Percentiles rank a stretch among this genome's conserved stretches.
Conservation (phyloP, 1,140 invertebrate species). For the Andrena cerasifolii region DNA sequence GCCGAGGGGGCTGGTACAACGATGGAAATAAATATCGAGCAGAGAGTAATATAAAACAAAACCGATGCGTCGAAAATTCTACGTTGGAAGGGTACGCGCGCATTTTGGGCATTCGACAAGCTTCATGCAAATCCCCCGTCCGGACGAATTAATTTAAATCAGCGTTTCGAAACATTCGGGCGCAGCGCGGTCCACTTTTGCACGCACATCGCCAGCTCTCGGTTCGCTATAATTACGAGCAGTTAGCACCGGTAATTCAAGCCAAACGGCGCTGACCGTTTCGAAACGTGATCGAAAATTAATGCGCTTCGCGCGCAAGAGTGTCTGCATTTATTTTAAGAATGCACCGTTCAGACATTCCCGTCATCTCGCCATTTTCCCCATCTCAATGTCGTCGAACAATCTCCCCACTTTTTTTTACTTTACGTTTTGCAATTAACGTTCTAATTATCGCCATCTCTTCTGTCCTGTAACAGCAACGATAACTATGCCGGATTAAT, state of each 20-base stretch:
- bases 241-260: constrained; percentile 34
- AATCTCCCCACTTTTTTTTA: no score
- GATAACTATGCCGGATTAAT: no score
- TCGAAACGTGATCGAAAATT: constrained; percentile 30
- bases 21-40: background rate
- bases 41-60: background rate
- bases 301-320: background rate
- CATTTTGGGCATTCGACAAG: constrained; percentile 6
- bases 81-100: background rate
- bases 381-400: no score
- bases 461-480: background rate
- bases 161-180: background rate
- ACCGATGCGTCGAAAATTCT: background rate
- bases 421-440: no score
- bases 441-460: no score
- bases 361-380: no score
- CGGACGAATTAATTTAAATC: background rate
- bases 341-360: background rate
- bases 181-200: constrained; percentile 9
- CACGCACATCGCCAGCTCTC: constrained; percentile 8
- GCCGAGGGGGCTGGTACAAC: background rate
- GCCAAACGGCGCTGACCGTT: background rate
- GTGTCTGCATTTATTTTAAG: constrained; percentile 2
- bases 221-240: constrained; percentile 28
- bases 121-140: background rate